Percentiles rank a stretch among this genome's conserved stretches.
Conservation (phyloP, 2,888 invertebrate genomes). For the Polyommatus icarus region DNA sequence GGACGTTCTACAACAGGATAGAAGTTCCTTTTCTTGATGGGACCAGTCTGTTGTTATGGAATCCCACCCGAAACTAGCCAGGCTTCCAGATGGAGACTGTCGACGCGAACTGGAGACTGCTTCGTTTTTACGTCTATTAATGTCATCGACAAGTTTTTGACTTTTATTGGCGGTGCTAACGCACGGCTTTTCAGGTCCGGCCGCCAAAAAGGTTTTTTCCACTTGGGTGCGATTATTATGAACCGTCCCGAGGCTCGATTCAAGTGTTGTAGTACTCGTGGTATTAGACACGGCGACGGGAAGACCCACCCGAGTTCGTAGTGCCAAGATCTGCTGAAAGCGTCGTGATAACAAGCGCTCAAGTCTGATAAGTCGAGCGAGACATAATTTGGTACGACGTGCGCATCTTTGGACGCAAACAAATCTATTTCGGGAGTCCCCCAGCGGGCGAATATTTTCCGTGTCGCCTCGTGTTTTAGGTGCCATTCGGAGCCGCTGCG, state of each 20-base stretch:
- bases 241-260: slow-evolving; percentile 33
- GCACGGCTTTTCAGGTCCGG: slow-evolving; percentile 2
- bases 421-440: too few relatives aligned
- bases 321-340: too few relatives aligned
- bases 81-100: slow-evolving; percentile 36
- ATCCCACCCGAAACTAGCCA: slow-evolving; percentile 39
- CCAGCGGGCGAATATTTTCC: too few relatives aligned
- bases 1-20: slow-evolving; percentile 36
- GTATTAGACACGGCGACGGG: too few relatives aligned
- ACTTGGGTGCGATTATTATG: slow-evolving; percentile 36
- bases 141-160: not conserved
- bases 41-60: slow-evolving; percentile 35
- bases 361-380: too few relatives aligned
- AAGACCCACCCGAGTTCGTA: too few relatives aligned
- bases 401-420: too few relatives aligned
- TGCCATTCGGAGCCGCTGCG: too few relatives aligned
- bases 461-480: too few relatives aligned
- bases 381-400: too few relatives aligned
- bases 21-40: not conserved
- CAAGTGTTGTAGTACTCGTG: slow-evolving; percentile 30
- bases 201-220: slow-evolving; percentile 32
- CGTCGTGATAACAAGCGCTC: too few relatives aligned
- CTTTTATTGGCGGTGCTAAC: not conserved
- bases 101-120: slow-evolving; percentile 33
- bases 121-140: slow-evolving; percentile 15